Evolutionary conservation across 2,888 invertebrate genomes (phyloP).

Genomic region (Yponomeuta malinellus): DNA sequence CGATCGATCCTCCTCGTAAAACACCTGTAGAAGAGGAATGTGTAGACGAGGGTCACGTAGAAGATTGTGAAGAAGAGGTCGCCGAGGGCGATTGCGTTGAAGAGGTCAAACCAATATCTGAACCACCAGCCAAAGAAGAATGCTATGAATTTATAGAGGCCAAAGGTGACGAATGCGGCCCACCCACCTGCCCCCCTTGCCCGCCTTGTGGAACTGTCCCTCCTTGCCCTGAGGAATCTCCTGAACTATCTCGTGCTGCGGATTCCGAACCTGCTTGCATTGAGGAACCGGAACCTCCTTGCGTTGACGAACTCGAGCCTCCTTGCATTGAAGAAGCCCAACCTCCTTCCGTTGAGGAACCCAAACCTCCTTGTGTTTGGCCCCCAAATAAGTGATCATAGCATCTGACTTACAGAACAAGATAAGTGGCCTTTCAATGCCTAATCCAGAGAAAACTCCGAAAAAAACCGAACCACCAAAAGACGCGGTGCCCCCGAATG

Average conservation of each 20-base stretch:
- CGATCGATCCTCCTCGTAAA: background rate
- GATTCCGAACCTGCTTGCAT: background rate
- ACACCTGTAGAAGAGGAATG: background rate
- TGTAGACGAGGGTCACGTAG: background rate
- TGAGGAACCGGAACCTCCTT: background rate
- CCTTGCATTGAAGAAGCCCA: background rate
- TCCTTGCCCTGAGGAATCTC: background rate
- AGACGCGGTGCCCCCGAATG: background rate
- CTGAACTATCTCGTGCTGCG: background rate
- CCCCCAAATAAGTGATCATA: background rate
- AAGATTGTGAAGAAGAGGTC: background rate
- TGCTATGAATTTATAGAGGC: background rate
- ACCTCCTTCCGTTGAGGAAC: background rate
- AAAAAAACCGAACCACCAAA: too few relatives aligned
- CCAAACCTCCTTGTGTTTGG: background rate
- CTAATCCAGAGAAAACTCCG: background rate
- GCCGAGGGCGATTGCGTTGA: background rate
- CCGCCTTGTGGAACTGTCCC: background rate
- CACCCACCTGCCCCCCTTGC: background rate
- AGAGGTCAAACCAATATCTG: background rate
- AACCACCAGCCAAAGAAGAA: background rate
- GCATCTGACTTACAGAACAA: background rate
- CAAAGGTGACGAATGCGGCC: background rate
- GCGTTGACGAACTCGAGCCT: background rate
- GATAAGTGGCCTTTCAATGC: background rate